A percentile compares a stretch with the other conserved stretches of the same genome.
phyloP scores from a whole-genome alignment of 2,888 invertebrate genomes.

The Julus scanicus region DNA sequence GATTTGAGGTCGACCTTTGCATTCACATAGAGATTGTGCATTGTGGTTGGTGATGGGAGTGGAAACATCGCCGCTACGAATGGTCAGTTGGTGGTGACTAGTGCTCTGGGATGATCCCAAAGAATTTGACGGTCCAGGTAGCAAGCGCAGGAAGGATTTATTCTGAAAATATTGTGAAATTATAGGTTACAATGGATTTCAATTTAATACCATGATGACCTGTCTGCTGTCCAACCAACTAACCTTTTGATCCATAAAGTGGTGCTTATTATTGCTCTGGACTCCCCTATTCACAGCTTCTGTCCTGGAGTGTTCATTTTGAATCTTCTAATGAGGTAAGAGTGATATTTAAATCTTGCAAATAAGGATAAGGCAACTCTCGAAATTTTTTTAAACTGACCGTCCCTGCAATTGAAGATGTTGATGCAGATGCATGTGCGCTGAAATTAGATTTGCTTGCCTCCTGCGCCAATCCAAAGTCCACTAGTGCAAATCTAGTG shows the following conservation, averaged over 20 bases:
- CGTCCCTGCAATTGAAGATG: background rate
- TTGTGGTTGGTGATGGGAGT: background rate
- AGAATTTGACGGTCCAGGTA: background rate
- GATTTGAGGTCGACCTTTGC: constrained; percentile 75
- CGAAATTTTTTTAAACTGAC: background rate
- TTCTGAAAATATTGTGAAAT: constrained; percentile 15
- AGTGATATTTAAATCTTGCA: background rate
- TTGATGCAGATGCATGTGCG: background rate
- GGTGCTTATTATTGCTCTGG: background rate
- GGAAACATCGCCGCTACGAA: background rate
- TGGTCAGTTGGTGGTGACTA: constrained; percentile 40
- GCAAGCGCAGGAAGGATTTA: constrained; percentile 47
- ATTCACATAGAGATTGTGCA: constrained; percentile 70
- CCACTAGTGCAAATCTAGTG: constrained; percentile 75
- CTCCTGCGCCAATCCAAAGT: constrained; percentile 86
- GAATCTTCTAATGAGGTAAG: background rate
- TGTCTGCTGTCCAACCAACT: background rate
- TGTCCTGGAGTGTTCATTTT: background rate
- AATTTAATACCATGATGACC: too few relatives aligned
- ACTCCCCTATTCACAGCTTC: background rate
- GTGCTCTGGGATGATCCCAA: constrained; percentile 53
- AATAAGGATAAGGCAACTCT: background rate
- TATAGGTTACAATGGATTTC: too few relatives aligned
- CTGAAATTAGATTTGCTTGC: background rate
- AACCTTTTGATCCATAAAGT: background rate